phyloP scores from a whole-genome alignment of 2,888 invertebrate species.

The Ophion obscuratus region DNA sequence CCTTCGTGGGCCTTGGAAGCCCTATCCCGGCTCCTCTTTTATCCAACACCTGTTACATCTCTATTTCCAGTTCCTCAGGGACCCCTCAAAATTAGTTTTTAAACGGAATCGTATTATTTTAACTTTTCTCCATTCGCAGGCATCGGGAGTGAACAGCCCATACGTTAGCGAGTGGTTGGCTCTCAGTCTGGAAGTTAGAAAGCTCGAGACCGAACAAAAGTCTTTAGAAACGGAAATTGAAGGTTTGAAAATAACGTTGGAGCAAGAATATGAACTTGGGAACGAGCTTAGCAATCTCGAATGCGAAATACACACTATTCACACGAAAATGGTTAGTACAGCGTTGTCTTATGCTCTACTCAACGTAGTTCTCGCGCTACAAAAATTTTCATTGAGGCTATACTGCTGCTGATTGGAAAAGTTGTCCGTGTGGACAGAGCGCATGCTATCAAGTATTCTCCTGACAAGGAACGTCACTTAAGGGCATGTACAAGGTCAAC shows the following conservation, averaged over 20 bases:
- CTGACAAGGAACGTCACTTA: not conserved
- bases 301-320: slow-evolving; percentile 73
- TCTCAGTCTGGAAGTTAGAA: slow-evolving; percentile 77
- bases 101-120: not conserved
- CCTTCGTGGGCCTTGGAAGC: not conserved
- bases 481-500: too few species aligned
- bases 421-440: too few species aligned
- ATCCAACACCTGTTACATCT: not conserved
- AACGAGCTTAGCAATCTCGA: slow-evolving; percentile 72
- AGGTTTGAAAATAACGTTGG: slow-evolving; percentile 67
- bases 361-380: not conserved
- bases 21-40: not conserved
- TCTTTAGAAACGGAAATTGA: slow-evolving; percentile 74
- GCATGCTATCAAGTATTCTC: not conserved
- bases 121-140: slow-evolving; percentile 42
- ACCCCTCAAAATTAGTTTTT: not conserved
- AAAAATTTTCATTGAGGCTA: not conserved
- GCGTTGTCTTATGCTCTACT: not conserved
- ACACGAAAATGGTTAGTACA: slow-evolving; percentile 74
- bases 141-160: slow-evolving; percentile 48
- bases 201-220: slow-evolving; percentile 74
- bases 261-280: slow-evolving; percentile 62
- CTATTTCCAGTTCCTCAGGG: not conserved
- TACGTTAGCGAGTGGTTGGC: slow-evolving; percentile 77
- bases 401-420: not conserved